These are phyloP conservation scores for Tachyglossus aculeatus DNA, from an alignment of 2,797 vertebrate species.

Conservation along the genomic window DNA sequence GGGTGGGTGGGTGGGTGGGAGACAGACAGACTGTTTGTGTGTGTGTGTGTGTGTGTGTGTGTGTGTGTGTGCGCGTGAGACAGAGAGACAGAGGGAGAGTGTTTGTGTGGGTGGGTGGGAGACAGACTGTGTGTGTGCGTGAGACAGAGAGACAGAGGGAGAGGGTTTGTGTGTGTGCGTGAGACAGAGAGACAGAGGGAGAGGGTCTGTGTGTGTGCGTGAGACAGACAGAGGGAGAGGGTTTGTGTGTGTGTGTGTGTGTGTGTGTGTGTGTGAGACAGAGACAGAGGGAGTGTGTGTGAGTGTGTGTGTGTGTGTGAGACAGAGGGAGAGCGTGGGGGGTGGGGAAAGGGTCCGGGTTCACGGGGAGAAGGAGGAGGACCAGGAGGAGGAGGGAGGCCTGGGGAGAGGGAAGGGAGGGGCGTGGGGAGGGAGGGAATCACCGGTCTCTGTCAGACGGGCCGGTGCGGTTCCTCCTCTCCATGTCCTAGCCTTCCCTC, in stretches of 20 bases:
- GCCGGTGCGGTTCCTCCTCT: conserved; percentile 83
- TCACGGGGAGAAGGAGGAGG: too few relatives aligned
- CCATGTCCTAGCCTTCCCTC: conserved; percentile 89
- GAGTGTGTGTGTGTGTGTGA: conserved; percentile 47
- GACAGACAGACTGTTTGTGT: neutral
- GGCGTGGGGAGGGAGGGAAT: conserved; percentile 49
- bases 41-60: conserved; percentile 4
- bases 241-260: too few relatives aligned
- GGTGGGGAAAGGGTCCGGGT: conserved; percentile 56
- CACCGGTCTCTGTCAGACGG: conserved; percentile 79
- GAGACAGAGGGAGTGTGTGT: conserved; percentile 20
- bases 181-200: conserved; percentile 24
- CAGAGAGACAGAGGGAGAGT: too few relatives aligned
- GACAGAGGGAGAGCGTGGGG: conserved; percentile 39
- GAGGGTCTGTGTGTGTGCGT: too few relatives aligned
- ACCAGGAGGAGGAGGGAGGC: too few relatives aligned
- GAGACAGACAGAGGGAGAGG: too few relatives aligned
- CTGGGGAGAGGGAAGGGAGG: conserved; percentile 44
- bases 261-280: conserved; percentile 47
- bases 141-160: too few relatives aligned
- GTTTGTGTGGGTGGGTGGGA: too few relatives aligned
- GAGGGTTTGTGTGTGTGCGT: conserved; percentile 47
- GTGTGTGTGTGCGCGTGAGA: too few relatives aligned
- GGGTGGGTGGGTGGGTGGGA: conserved; percentile 28
- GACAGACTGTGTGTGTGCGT: neutral